phyloP scores from a whole-genome alignment of 1,140 invertebrate genomes.

The Caenorhabditis briggsae region DNA sequence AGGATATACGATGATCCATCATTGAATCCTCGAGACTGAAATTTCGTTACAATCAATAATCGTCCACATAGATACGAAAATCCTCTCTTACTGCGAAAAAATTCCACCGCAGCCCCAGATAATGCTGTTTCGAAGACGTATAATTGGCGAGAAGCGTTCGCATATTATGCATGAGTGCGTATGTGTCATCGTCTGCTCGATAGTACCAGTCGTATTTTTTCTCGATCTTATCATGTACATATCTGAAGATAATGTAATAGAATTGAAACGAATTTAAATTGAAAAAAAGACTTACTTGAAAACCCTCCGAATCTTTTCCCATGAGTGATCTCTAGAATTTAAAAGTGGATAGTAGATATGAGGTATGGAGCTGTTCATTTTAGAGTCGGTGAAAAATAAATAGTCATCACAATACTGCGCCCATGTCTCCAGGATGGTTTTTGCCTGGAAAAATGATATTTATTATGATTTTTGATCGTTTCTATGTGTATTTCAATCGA shows the following conservation, averaged over 20 bases:
- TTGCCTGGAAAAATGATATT: constrained; percentile 51
- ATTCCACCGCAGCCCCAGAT: constrained; percentile 64
- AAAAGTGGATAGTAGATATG: constrained; percentile 63
- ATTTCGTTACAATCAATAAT: constrained; percentile 5
- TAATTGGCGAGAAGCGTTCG: constrained; percentile 73
- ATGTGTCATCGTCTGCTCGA: constrained; percentile 79
- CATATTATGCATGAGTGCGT: constrained; percentile 79
- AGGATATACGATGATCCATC: constrained; percentile 64
- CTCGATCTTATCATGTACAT: constrained; percentile 52
- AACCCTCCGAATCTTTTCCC: constrained; percentile 65
- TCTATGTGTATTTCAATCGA: neutral
- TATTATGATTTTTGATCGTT: neutral
- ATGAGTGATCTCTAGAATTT: constrained; percentile 61
- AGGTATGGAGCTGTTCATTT: constrained; percentile 60
- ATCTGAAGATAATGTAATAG: constrained; percentile 39
- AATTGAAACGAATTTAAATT: neutral
- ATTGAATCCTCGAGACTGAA: constrained; percentile 60
- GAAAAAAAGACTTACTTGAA: constrained; percentile 56
- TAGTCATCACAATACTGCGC: constrained; percentile 61
- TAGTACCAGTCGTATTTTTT: constrained; percentile 77
- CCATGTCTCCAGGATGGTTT: constrained; percentile 65
- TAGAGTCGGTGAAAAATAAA: constrained; percentile 66
- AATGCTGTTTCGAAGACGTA: constrained; percentile 65
- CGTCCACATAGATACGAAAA: neutral
- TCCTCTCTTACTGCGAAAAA: constrained; percentile 63